Percentiles rank a stretch among this genome's conserved stretches.
Conservation (phyloP, 2,888 invertebrate genomes). For the Zygothrica quintamaculata region DNA sequence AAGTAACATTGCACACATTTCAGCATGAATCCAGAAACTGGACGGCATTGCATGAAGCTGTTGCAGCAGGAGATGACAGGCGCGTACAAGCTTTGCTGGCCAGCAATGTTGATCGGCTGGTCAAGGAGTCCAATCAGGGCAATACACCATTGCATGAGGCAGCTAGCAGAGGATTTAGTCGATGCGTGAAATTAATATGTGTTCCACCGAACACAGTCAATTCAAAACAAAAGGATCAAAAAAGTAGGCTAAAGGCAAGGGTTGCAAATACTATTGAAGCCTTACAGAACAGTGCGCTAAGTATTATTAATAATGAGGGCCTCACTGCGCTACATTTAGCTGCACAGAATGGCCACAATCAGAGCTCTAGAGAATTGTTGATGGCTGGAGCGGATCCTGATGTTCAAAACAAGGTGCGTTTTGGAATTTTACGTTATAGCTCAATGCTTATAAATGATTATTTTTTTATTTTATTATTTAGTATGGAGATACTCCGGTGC, state of each 20-base stretch:
- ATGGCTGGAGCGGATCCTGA: conserved; percentile 95
- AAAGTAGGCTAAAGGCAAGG: conserved; percentile 69
- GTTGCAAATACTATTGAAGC: conserved; percentile 83
- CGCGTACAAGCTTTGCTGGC: conserved; percentile 73
- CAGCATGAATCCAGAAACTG: conserved; percentile 78
- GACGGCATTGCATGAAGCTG: conserved; percentile 80
- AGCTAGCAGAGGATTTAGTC: conserved; percentile 96
- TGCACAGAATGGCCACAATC: conserved; percentile 98
- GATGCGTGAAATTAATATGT: conserved; percentile 90
- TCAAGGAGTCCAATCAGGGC: conserved; percentile 88
- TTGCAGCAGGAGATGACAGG: conserved; percentile 78
- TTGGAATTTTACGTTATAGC: background rate
- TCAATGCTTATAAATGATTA: background rate
- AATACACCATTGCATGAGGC: conserved; percentile 98
- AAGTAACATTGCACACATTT: too few species aligned
- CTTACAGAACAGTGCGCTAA: conserved; percentile 87
- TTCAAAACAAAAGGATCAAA: conserved; percentile 54
- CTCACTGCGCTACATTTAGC: conserved; percentile 97
- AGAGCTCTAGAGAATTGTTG: conserved; percentile 94
- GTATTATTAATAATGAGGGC: conserved; percentile 92
- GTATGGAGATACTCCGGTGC: conserved; percentile 97
- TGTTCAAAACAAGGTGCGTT: conserved; percentile 92
- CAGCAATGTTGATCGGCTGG: conserved; percentile 77
- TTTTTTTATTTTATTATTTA: conserved; percentile 84
- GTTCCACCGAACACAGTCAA: conserved; percentile 62